Evolutionary conservation across 2,888 invertebrate genomes (phyloP).

Genomic region (Volucella inanis): DNA sequence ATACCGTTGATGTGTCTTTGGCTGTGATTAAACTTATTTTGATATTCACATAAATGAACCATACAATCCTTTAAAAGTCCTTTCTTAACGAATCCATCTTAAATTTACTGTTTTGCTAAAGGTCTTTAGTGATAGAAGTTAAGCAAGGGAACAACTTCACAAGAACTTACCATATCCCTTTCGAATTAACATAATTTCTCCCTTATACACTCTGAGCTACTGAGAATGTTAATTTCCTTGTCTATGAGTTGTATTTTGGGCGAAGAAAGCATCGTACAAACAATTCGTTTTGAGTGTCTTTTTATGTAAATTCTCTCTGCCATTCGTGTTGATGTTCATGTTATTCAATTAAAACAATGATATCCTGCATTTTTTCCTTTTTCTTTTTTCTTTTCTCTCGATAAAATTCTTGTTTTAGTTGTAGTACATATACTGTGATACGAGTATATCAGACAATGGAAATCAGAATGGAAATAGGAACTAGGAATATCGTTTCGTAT

Average conservation of each 20-base stretch:
- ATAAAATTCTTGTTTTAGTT: too few relatives aligned
- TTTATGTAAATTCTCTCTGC: constrained; percentile 22
- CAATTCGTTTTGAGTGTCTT: neutral
- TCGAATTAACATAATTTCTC: constrained; percentile 19
- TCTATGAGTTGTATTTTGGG: neutral
- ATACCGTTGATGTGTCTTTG: too few relatives aligned
- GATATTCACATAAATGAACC: too few relatives aligned
- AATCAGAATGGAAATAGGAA: too few relatives aligned
- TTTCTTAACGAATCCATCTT: too few relatives aligned
- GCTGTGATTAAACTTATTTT: too few relatives aligned
- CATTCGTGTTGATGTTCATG: constrained; percentile 1
- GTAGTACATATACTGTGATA: too few relatives aligned
- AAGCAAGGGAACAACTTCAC: neutral
- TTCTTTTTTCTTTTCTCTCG: neutral
- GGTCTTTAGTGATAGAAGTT: neutral
- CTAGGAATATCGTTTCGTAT: too few relatives aligned
- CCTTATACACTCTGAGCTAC: neutral
- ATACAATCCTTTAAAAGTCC: too few relatives aligned
- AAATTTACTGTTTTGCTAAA: too few relatives aligned
- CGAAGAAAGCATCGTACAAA: neutral
- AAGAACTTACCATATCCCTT: neutral
- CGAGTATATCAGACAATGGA: too few relatives aligned
- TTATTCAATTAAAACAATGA: constrained; percentile 30
- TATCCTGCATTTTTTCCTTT: neutral
- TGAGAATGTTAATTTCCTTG: constrained; percentile 1